Percentiles rank a stretch among this genome's conserved stretches.
Conservation (phyloP, 92 coral and sea anemone species). For the Plumapathes pennacea region DNA sequence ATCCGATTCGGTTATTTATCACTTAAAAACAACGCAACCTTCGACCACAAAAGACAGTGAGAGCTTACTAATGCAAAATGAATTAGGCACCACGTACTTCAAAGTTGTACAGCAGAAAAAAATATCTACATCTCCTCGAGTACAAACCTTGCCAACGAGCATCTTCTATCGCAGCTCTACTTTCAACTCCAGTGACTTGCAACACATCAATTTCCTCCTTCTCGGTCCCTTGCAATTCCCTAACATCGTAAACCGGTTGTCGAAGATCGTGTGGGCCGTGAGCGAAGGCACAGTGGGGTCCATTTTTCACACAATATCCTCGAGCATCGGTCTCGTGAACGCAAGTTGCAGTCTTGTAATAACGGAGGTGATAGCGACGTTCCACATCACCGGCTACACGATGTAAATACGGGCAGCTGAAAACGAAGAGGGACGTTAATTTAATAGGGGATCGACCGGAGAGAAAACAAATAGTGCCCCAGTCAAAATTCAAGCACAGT, state of each 20-base stretch:
- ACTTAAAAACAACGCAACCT: too few relatives aligned
- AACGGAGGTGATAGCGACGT: constrained; percentile 99
- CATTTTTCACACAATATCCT: constrained; percentile 99
- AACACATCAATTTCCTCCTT: constrained; percentile 91
- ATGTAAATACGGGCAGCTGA: constrained; percentile 99
- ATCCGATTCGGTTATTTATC: too few relatives aligned
- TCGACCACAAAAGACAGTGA: too few relatives aligned
- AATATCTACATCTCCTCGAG: too few relatives aligned
- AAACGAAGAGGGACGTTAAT: constrained; percentile 39
- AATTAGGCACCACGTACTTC: too few relatives aligned
- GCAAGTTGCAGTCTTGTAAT: constrained; percentile 99
- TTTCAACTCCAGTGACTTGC: constrained; percentile 79
- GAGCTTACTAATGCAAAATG: too few relatives aligned
- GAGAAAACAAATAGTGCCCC: constrained; percentile 29
- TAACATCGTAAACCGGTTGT: constrained; percentile 97
- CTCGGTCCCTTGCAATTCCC: constrained; percentile 98
- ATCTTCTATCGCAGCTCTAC: constrained; percentile 96
- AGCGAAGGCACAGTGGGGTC: constrained; percentile 99
- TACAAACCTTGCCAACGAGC: constrained; percentile 99
- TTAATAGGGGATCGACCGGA: constrained; percentile 32
- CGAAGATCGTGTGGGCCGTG: constrained; percentile 99
- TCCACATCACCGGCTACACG: constrained; percentile 99
- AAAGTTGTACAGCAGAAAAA: too few relatives aligned
- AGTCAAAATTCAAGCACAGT: too few relatives aligned
- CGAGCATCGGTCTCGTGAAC: constrained; percentile 99